Conservation (phyloP, 2,797 vertebrate species). For the Falco cherrug region DNA sequence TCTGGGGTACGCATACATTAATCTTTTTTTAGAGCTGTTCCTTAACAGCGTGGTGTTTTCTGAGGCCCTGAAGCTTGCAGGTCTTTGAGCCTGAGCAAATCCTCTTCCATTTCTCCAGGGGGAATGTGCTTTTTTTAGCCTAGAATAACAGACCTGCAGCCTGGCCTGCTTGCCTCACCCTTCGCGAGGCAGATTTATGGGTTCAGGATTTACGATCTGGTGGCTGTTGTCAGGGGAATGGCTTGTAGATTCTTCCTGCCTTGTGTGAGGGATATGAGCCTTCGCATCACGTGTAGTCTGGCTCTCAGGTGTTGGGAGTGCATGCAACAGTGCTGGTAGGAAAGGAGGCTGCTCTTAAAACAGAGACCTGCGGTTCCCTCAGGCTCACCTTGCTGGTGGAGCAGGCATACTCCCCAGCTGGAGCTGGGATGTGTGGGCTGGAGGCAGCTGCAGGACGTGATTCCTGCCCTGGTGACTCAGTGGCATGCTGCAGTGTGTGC, state of each 20-base stretch:
- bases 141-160: neutral
- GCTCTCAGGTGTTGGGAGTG: neutral
- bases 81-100: neutral
- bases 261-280: neutral
- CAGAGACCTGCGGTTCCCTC: neutral
- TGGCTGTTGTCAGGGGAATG: neutral
- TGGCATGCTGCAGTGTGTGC: neutral
- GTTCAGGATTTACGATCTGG: neutral
- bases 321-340: accelerated
- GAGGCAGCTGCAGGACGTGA: neutral
- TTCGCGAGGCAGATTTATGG: neutral
- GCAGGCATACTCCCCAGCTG: accelerated
- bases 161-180: neutral
- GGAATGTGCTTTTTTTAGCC: neutral
- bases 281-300: accelerated
- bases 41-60: accelerated
- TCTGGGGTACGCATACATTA: neutral
- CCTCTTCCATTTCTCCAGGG: accelerated
- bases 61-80: neutral
- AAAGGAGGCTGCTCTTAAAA: neutral
- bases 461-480: neutral
- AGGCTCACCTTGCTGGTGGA: neutral
- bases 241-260: neutral
- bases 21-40: neutral
- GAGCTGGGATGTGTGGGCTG: neutral